Percentiles rank a stretch among this genome's conserved stretches.
Conservation (phyloP, 2,113 vertebrate genomes). For the Isichthys henryi region DNA sequence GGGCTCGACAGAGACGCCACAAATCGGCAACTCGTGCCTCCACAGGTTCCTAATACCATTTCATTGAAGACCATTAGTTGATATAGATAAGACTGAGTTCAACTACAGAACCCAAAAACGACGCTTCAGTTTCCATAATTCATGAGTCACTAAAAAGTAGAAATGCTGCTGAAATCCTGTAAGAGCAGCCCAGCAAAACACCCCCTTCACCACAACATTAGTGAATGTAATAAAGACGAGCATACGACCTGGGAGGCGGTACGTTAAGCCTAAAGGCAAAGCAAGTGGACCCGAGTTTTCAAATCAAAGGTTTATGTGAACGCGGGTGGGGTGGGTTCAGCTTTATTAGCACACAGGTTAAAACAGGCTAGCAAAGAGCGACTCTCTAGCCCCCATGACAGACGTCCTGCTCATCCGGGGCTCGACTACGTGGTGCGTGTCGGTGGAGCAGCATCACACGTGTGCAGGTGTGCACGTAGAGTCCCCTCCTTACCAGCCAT, state of each 20-base stretch:
- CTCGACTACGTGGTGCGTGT: background rate
- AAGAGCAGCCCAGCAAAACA: background rate
- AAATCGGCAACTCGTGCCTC: background rate
- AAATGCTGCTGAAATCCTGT: background rate
- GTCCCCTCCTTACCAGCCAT: slow-evolving; percentile 57
- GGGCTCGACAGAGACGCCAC: background rate
- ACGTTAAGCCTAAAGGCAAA: background rate
- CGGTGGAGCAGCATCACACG: slow-evolving; percentile 30
- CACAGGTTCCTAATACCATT: background rate
- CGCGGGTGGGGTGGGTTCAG: background rate
- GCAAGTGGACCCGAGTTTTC: background rate
- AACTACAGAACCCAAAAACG: background rate
- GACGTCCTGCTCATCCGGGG: background rate
- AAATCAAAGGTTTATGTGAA: background rate
- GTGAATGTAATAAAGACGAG: background rate
- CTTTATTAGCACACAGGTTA: background rate
- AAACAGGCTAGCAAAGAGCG: background rate
- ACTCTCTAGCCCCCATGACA: background rate
- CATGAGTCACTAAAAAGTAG: background rate
- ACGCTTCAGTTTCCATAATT: background rate
- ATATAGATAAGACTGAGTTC: background rate
- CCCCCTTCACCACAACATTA: background rate
- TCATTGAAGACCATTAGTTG: background rate
- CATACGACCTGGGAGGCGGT: background rate
- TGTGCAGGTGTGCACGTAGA: slow-evolving; percentile 37